phyloP scores from a whole-genome alignment of 2,888 invertebrate species.

The Parnassius smintheus region DNA sequence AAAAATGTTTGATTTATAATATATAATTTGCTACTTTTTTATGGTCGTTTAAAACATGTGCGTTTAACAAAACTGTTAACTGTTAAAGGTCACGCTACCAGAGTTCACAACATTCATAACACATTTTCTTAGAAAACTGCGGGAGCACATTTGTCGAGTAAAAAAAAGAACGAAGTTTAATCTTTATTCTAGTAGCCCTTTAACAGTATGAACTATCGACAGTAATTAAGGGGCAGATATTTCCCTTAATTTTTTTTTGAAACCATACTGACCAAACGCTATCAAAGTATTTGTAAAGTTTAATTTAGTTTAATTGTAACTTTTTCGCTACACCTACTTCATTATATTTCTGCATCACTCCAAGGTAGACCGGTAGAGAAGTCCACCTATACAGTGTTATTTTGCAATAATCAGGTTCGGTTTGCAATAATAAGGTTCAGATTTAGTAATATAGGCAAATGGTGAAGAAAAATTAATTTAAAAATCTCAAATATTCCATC shows the following conservation, averaged over 20 bases:
- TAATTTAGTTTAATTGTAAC: too few relatives aligned
- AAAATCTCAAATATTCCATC: too few relatives aligned
- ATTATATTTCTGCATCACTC: too few relatives aligned
- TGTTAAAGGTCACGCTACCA: constrained; percentile 2
- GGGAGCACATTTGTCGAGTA: constrained; percentile 28
- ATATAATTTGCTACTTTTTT: not conserved
- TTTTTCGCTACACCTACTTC: too few relatives aligned
- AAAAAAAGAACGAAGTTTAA: constrained; percentile 40
- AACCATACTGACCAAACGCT: not conserved
- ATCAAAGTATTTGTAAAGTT: too few relatives aligned
- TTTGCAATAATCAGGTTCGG: too few relatives aligned
- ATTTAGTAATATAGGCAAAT: too few relatives aligned
- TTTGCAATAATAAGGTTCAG: too few relatives aligned
- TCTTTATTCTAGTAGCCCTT: constrained; percentile 43
- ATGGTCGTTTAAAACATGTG: not conserved
- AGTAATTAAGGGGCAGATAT: constrained; percentile 30
- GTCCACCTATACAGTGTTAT: too few relatives aligned
- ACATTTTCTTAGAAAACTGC: constrained; percentile 11
- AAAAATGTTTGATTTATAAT: not conserved
- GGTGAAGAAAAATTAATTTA: too few relatives aligned
- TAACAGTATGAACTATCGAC: constrained; percentile 37
- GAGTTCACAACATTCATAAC: constrained; percentile 10
- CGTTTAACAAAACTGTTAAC: constrained; percentile 5
- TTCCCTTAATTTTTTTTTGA: not conserved
- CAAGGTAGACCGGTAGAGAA: too few relatives aligned